Evolutionary conservation across 2,113 vertebrate species (phyloP).

Genomic region (Ptilonorhynchus violaceus): DNA sequence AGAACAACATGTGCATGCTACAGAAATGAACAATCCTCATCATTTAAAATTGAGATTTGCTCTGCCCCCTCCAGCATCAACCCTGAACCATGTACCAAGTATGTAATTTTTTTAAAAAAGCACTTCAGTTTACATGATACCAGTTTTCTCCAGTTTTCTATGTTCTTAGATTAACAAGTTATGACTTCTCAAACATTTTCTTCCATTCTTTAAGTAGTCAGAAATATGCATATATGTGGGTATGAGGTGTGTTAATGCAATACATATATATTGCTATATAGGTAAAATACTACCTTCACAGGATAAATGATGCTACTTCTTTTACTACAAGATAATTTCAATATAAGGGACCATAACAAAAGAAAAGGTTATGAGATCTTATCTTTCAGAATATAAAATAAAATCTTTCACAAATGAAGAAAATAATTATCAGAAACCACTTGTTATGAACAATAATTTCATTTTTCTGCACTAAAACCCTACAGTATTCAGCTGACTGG

Average conservation of each 20-base stretch:
- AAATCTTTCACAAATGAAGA: background rate
- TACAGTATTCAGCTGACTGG: background rate
- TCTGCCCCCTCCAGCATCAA: background rate
- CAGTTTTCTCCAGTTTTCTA: slow-evolving; percentile 14
- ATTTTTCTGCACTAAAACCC: background rate
- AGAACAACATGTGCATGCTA: background rate
- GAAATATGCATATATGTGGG: background rate
- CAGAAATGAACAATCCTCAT: background rate
- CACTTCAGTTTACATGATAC: background rate
- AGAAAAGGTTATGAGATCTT: background rate
- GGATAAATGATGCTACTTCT: background rate
- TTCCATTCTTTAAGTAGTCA: slow-evolving; percentile 12
- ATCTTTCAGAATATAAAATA: background rate
- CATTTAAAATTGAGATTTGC: background rate
- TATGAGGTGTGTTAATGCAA: background rate
- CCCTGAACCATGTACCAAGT: background rate
- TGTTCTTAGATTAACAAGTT: slow-evolving; percentile 1
- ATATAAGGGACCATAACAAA: background rate
- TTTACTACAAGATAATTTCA: background rate
- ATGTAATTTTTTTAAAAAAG: background rate
- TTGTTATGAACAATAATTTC: background rate
- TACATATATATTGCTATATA: background rate
- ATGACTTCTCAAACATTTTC: slow-evolving; percentile 17
- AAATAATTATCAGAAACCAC: background rate
- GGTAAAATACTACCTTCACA: background rate